Evolutionary conservation across 2,113 vertebrate species (phyloP).

Genomic region (Mus spicilegus): DNA sequence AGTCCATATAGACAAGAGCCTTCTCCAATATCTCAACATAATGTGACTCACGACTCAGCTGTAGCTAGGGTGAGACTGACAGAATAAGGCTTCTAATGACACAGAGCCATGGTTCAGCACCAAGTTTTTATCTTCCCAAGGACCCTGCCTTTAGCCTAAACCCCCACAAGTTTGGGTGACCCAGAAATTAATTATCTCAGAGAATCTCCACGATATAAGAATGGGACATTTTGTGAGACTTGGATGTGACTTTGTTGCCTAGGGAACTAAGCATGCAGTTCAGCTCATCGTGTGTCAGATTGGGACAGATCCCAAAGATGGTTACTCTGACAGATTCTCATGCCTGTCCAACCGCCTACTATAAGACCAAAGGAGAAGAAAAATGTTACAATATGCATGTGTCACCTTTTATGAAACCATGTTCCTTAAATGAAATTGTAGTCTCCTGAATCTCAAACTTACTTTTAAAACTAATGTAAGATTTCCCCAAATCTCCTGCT

Average conservation of each 20-base stretch:
- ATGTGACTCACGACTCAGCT: background rate
- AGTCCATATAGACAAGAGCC: background rate
- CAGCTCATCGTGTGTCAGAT: background rate
- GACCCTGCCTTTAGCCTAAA: constrained; percentile 20
- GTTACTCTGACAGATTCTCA: background rate
- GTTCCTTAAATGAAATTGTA: background rate
- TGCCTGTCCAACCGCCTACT: background rate
- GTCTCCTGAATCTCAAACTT: background rate
- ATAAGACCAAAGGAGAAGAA: background rate
- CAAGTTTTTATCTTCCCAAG: background rate
- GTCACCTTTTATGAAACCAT: background rate
- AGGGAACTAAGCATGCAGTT: constrained; percentile 22
- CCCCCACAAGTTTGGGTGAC: background rate
- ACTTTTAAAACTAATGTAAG: background rate
- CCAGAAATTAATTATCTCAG: background rate
- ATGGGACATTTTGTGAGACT: constrained; percentile 5
- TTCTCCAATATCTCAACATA: background rate
- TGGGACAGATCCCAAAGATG: constrained; percentile 22
- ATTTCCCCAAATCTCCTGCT: background rate
- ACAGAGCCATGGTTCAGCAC: background rate
- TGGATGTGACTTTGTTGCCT: background rate
- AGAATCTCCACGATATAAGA: constrained; percentile 20
- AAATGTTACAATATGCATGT: background rate
- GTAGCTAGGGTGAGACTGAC: background rate
- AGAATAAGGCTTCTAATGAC: background rate